A percentile compares a stretch with the other conserved stretches of the same genome.
phyloP scores from a whole-genome alignment of 2,888 invertebrate species.

The Tupiocoris notatus region DNA sequence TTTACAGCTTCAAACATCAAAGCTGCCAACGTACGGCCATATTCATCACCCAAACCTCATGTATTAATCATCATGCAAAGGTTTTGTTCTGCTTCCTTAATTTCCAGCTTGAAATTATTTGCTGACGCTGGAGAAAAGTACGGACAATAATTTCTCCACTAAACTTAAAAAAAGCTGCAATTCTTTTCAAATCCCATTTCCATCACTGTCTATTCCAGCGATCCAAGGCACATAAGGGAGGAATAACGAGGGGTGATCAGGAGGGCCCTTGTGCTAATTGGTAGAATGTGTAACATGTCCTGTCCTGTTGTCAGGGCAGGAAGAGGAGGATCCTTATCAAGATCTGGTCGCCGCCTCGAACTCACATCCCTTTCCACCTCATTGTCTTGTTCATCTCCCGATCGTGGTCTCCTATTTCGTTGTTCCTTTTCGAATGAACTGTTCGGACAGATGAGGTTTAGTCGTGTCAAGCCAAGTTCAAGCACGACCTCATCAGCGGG shows the following conservation, averaged over 20 bases:
- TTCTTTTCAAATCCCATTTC: too few species aligned
- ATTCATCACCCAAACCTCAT: too few species aligned
- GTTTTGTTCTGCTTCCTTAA: too few species aligned
- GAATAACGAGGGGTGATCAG: not conserved
- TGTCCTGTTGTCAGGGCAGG: not conserved
- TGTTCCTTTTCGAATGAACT: not conserved
- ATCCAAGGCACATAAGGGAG: too few species aligned
- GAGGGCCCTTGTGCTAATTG: conserved; percentile 36
- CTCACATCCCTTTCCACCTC: not conserved
- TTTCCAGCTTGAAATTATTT: too few species aligned
- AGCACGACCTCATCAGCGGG: not conserved
- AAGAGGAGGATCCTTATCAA: not conserved
- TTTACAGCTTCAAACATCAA: too few species aligned
- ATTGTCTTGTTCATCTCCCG: not conserved
- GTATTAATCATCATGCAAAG: too few species aligned
- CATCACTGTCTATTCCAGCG: too few species aligned
- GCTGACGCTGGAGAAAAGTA: too few species aligned
- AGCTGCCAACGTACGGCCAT: too few species aligned
- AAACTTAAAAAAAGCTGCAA: too few species aligned
- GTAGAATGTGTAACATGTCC: conserved; percentile 43
- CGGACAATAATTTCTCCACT: too few species aligned
- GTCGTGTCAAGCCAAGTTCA: not conserved
- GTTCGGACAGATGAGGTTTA: not conserved
- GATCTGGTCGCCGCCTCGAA: not conserved
- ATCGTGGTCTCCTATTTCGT: not conserved